phyloP scores from a whole-genome alignment of 2,113 vertebrate species.

The Rhynchomys soricoides region DNA sequence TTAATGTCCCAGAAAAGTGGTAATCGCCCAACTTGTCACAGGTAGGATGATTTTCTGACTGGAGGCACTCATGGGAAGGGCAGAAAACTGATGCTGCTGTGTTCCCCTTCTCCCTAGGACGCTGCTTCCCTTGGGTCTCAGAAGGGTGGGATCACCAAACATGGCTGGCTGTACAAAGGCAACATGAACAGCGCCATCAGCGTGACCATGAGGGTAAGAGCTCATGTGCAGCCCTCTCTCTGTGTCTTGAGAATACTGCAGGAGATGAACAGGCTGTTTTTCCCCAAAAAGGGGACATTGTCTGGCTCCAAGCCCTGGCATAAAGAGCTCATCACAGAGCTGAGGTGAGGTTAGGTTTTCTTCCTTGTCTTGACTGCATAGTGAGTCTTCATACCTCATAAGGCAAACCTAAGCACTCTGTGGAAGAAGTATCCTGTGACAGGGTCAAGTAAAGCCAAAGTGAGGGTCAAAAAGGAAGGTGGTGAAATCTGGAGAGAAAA shows the following conservation, averaged over 20 bases:
- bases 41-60: background rate
- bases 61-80: background rate
- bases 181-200: slow-evolving; percentile 99
- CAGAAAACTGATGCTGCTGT: background rate
- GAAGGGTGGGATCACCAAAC: slow-evolving; percentile 97
- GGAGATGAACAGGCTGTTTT: background rate
- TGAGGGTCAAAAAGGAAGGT: background rate
- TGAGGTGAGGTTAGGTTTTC: background rate
- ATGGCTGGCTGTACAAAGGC: slow-evolving; percentile 98
- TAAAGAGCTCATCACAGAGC: too few species aligned
- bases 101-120: slow-evolving; percentile 86
- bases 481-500: background rate
- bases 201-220: slow-evolving; percentile 97
- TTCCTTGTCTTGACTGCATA: background rate
- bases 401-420: background rate
- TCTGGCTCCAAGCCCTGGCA: background rate
- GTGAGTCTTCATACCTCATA: background rate
- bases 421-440: background rate
- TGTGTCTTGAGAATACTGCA: background rate
- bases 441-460: background rate
- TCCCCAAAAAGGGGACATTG: background rate
- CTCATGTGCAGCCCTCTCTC: background rate
- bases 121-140: slow-evolving; percentile 97
- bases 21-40: background rate
- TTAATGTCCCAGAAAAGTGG: background rate